A percentile compares a stretch with the other conserved stretches of the same genome.
Evolutionary conservation across 1,140 invertebrate species (phyloP).

Genomic region (Bombus confusus): DNA sequence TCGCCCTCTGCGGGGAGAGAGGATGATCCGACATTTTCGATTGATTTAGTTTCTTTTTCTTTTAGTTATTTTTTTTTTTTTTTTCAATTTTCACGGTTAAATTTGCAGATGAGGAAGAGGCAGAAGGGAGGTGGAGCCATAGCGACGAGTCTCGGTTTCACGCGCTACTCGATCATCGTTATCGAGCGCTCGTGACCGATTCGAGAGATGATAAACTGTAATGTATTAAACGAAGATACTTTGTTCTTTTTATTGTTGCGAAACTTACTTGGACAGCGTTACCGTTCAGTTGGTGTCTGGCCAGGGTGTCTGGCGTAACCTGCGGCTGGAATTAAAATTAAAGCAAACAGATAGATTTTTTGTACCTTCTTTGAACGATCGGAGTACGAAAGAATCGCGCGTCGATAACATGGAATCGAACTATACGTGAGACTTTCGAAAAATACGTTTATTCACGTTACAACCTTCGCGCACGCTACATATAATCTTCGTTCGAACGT

Average conservation of each 20-base stretch:
- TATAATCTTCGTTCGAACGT: background rate
- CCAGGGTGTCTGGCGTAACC: background rate
- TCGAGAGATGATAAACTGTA: slow-evolving; percentile 9
- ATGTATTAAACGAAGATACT: background rate
- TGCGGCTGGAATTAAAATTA: slow-evolving; percentile 40
- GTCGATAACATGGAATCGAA: background rate
- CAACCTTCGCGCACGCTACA: background rate
- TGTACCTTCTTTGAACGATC: background rate
- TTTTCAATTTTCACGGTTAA: background rate
- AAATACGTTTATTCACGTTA: slow-evolving; percentile 25
- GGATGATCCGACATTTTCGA: slow-evolving; percentile 52
- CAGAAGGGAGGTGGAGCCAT: slow-evolving; percentile 77
- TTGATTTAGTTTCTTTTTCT: slow-evolving; percentile 23
- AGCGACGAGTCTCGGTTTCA: slow-evolving; percentile 49
- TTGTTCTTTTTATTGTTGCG: background rate
- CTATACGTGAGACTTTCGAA: background rate
- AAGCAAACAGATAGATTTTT: background rate
- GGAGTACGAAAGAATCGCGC: background rate
- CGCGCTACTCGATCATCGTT: slow-evolving; percentile 6
- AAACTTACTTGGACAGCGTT: slow-evolving; percentile 30
- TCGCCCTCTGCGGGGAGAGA: slow-evolving; percentile 58
- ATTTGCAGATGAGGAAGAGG: slow-evolving; percentile 65
- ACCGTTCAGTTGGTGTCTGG: background rate
- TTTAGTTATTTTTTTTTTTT: slow-evolving; percentile 14
- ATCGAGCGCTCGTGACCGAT: slow-evolving; percentile 15